Conservation (phyloP, 2,888 invertebrate genomes). For the Diplolepis rosae region DNA sequence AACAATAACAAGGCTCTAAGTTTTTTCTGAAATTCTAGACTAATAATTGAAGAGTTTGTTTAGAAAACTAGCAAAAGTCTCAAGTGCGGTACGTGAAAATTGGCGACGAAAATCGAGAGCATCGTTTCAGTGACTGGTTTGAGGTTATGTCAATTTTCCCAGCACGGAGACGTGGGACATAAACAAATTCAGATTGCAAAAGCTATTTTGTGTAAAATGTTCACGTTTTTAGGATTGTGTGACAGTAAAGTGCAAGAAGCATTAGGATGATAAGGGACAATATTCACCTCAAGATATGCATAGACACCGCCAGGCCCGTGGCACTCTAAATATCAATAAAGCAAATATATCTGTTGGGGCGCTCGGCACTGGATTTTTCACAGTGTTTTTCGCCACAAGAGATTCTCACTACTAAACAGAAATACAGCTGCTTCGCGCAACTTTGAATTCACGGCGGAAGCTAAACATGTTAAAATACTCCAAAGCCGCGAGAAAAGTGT, state of each 20-base stretch:
- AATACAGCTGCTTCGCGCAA: conserved; percentile 51
- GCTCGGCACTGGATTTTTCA: conserved; percentile 58
- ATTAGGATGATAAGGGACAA: conserved; percentile 77
- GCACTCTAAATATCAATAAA: conserved; percentile 71
- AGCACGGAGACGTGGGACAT: neutral
- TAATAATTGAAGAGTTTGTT: neutral
- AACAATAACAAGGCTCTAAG: neutral
- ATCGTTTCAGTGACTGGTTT: neutral
- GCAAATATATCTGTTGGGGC: conserved; percentile 61
- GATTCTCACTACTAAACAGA: conserved; percentile 53
- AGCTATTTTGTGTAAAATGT: neutral
- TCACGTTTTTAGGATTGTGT: neutral
- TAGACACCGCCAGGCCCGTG: conserved; percentile 69
- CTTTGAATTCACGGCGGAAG: conserved; percentile 15
- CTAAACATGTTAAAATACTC: conserved; percentile 45
- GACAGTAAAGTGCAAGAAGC: neutral
- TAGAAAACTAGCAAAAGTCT: neutral
- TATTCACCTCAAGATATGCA: conserved; percentile 84
- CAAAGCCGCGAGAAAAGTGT: conserved; percentile 34
- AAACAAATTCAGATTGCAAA: conserved; percentile 1
- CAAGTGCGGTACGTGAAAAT: neutral
- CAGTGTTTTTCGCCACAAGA: conserved; percentile 44
- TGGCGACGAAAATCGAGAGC: conserved; percentile 9
- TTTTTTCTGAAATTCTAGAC: neutral
- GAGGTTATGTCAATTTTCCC: conserved; percentile 4